A percentile compares a stretch with the other conserved stretches of the same genome.
Conservation (phyloP, 2,113 vertebrate species). For the Crotalus viridis region DNA sequence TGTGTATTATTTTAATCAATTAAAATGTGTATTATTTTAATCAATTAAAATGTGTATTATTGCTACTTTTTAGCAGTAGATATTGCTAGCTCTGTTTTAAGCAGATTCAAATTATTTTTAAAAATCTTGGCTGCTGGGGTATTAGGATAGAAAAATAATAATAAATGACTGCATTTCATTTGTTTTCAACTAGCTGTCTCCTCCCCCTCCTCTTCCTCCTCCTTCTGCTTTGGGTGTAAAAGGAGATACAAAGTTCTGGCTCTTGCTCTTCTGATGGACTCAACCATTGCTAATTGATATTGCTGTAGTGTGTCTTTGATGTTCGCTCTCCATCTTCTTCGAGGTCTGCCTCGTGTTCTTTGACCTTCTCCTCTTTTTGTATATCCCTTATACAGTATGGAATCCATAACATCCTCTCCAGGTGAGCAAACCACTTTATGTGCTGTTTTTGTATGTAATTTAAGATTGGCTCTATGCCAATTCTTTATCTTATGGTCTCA, state of each 20-base stretch:
- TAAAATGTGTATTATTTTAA: too few species aligned
- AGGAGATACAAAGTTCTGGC: neutral
- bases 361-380: neutral
- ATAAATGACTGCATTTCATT: neutral
- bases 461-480: neutral
- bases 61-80: neutral
- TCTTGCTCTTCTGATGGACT: neutral
- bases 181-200: neutral
- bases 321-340: neutral
- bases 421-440: neutral
- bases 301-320: neutral
- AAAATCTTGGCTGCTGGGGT: neutral
- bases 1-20: too few species aligned
- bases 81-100: neutral
- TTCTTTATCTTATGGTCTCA: neutral
- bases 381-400: neutral
- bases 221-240: neutral
- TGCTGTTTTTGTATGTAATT: neutral
- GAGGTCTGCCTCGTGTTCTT: neutral
- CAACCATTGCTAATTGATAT: neutral
- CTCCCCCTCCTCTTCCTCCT: too few species aligned
- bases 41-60: slow-evolving; percentile 15
- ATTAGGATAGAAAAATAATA: neutral
- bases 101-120: neutral
- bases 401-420: neutral